Conservation (phyloP, 1,140 invertebrate species). For the Drosophila sechellia region DNA sequence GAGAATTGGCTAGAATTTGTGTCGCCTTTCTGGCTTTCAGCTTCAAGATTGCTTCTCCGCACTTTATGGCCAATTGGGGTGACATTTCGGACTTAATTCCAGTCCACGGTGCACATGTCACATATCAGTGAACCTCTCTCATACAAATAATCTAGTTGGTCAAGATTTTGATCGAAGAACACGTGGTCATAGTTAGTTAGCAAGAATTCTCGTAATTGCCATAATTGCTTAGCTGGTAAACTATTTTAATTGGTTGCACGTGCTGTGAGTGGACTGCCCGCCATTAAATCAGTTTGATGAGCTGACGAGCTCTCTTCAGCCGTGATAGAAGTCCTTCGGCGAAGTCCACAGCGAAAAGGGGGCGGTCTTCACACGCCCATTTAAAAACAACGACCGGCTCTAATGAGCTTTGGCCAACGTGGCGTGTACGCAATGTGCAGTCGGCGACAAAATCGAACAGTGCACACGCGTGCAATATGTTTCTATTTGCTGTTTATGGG, state of each 20-base stretch:
- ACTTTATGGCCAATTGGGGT: constrained; percentile 14
- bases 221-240: constrained; percentile 64
- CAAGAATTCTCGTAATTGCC: constrained; percentile 16
- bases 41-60: constrained; percentile 3
- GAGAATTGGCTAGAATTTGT: constrained; percentile 23
- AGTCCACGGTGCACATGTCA: constrained; percentile 1
- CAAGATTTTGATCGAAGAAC: constrained; percentile 9
- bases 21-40: not conserved
- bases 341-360: not conserved
- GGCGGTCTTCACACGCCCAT: constrained; percentile 23
- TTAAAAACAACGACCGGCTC: constrained; percentile 29
- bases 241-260: constrained; percentile 63
- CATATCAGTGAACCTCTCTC: constrained; percentile 21
- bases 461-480: constrained; percentile 14
- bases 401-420: constrained; percentile 45
- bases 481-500: constrained; percentile 33
- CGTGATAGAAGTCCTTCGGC: not conserved
- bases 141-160: constrained; percentile 6
- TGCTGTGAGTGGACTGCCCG: not conserved
- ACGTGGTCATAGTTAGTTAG: not conserved
- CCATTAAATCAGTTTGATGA: constrained; percentile 67
- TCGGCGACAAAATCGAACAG: constrained; percentile 13
- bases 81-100: constrained; percentile 4
- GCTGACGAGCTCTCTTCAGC: constrained; percentile 25
- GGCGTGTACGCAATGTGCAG: constrained; percentile 34